Percentiles rank a stretch among this genome's conserved stretches.
Conservation (phyloP, 2,888 invertebrate species). For the Cybosia mesomella region DNA sequence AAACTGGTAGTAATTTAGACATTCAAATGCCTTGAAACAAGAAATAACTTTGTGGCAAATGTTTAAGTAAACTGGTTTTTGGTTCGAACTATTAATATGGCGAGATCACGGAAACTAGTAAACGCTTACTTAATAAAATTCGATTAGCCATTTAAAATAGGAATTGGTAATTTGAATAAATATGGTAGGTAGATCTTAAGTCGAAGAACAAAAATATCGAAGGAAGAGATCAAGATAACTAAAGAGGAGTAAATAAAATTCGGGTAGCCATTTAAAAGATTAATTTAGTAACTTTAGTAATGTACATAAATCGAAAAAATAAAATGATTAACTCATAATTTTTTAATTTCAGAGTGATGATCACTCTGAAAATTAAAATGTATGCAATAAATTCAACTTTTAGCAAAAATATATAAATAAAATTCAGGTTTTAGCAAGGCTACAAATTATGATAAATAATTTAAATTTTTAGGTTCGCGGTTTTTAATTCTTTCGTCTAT, state of each 20-base stretch:
- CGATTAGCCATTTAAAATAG: neutral
- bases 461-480: neutral
- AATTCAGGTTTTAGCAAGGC: neutral
- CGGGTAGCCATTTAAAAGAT: neutral
- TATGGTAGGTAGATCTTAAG: neutral
- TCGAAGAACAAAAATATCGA: neutral
- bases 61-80: conserved; percentile 8
- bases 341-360: too few species aligned
- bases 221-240: neutral
- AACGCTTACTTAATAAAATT: neutral
- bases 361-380: neutral
- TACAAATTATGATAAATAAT: neutral
- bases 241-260: neutral
- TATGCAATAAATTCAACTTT: neutral
- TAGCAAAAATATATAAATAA: neutral
- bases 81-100: conserved; percentile 1
- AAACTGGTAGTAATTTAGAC: neutral
- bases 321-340: neutral
- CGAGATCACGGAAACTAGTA: conserved; percentile 4
- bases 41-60: conserved; percentile 7
- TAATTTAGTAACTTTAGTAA: neutral
- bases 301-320: neutral
- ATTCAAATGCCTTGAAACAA: conserved; percentile 1
- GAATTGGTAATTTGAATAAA: neutral
- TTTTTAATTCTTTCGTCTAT: neutral